Evolutionary conservation across 2,797 vertebrate species (phyloP).

Genomic region (Anabacerthia variegaticeps): DNA sequence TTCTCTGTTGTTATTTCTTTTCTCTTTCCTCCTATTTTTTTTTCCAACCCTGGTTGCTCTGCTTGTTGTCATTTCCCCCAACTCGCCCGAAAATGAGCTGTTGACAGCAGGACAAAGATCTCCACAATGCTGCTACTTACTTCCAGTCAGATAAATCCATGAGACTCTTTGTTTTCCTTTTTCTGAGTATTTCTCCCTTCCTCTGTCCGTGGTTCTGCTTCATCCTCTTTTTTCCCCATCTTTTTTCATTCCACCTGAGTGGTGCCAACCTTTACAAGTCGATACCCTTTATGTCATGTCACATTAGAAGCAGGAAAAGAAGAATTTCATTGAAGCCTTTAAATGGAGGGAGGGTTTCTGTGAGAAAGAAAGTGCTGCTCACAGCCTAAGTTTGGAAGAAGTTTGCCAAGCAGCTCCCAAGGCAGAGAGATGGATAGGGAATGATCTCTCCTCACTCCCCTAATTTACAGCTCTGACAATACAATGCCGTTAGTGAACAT

Average conservation of each 20-base stretch:
- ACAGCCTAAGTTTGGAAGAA: not conserved
- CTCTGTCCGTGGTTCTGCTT: not conserved
- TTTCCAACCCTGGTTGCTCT: not conserved
- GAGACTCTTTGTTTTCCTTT: not conserved
- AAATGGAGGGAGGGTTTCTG: not conserved
- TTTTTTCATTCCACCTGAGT: not conserved
- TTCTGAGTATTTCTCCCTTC: not conserved
- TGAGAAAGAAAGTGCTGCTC: not conserved
- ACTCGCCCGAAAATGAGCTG: conserved; percentile 21
- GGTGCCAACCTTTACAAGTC: not conserved
- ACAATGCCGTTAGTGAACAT: not conserved
- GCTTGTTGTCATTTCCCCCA: conserved; percentile 11
- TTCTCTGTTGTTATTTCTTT: not conserved
- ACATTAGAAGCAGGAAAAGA: not conserved
- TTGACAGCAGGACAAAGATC: conserved; percentile 2
- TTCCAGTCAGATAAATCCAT: not conserved
- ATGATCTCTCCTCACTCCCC: not conserved
- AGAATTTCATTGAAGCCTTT: not conserved
- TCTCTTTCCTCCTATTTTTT: not conserved
- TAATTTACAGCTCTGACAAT: conserved; percentile 57
- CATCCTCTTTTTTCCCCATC: not conserved
- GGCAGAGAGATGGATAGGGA: not conserved
- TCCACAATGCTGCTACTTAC: accelerated
- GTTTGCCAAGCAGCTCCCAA: not conserved
- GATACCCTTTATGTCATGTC: not conserved